Evolutionary conservation across 2,888 invertebrate species (phyloP).

Genomic region (Drosophila recens): DNA sequence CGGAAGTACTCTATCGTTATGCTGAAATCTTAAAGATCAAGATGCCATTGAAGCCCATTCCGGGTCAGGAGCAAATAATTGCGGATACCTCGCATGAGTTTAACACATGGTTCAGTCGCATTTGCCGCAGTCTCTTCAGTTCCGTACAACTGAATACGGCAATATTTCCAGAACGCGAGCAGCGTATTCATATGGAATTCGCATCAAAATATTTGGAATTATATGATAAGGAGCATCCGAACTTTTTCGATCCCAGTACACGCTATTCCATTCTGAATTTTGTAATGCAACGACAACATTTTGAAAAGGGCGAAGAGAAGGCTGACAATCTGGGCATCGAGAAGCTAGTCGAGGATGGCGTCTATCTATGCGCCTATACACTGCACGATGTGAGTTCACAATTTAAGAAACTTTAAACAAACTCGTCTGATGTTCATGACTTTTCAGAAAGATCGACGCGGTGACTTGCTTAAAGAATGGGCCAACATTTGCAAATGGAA

Average conservation of each 20-base stretch:
- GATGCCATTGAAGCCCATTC: constrained; percentile 89
- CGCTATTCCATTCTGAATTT: constrained; percentile 90
- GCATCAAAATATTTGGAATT: constrained; percentile 90
- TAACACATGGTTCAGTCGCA: constrained; percentile 85
- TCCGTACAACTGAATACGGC: constrained; percentile 87
- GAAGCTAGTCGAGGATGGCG: constrained; percentile 88
- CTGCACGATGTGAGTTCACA: constrained; percentile 89
- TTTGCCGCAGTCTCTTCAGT: constrained; percentile 86
- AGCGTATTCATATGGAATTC: constrained; percentile 89
- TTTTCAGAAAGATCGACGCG: constrained; percentile 39
- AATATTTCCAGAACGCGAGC: constrained; percentile 88
- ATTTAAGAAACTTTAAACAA: neutral
- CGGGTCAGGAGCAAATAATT: constrained; percentile 84
- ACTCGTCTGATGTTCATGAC: neutral
- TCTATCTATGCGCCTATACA: constrained; percentile 90
- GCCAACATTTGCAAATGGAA: constrained; percentile 89
- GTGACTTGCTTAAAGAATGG: constrained; percentile 88
- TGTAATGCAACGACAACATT: constrained; percentile 90
- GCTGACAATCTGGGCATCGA: constrained; percentile 88
- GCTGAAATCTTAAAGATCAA: constrained; percentile 91
- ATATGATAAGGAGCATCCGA: constrained; percentile 88
- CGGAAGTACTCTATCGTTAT: constrained; percentile 89
- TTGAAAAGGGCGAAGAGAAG: constrained; percentile 86
- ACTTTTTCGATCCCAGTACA: constrained; percentile 89
- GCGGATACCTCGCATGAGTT: constrained; percentile 77